Conservation (phyloP, 2,888 invertebrate species). For the Cephus spinipes region DNA sequence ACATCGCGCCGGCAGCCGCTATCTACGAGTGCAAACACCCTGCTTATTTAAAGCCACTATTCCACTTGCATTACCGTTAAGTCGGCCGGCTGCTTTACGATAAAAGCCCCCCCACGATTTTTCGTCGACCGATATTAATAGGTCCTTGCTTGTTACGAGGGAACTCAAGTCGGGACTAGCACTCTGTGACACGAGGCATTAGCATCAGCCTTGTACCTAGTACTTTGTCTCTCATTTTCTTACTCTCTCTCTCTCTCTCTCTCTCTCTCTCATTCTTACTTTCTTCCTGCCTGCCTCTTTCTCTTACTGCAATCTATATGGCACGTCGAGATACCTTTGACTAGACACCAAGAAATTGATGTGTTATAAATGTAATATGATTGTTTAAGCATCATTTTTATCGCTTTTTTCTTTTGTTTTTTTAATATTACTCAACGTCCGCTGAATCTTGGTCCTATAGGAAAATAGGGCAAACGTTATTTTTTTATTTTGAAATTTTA, state of each 20-base stretch:
- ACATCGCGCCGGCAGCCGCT: slow-evolving; percentile 14
- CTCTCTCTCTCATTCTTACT: too few relatives aligned
- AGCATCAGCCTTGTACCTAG: neutral
- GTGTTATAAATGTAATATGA: neutral
- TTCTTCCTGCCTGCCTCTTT: neutral
- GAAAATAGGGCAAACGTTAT: neutral
- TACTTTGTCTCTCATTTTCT: neutral
- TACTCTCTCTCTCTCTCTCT: too few relatives aligned
- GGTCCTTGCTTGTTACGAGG: neutral
- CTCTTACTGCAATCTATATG: neutral
- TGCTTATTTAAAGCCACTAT: slow-evolving; percentile 54
- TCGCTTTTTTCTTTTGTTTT: neutral
- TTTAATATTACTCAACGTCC: neutral
- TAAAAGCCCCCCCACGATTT: slow-evolving; percentile 42
- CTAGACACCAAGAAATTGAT: neutral
- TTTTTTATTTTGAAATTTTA: neutral
- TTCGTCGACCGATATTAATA: slow-evolving; percentile 4
- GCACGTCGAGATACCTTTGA: neutral
- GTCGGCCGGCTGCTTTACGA: slow-evolving; percentile 46
- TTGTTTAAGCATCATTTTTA: neutral
- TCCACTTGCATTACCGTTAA: slow-evolving; percentile 44
- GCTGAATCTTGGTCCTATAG: neutral
- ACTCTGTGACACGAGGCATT: neutral
- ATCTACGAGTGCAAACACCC: slow-evolving; percentile 52
- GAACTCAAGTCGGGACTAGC: neutral